Evolutionary conservation across 1,140 invertebrate species (phyloP).

Genomic region (Trichonephila clavata): DNA sequence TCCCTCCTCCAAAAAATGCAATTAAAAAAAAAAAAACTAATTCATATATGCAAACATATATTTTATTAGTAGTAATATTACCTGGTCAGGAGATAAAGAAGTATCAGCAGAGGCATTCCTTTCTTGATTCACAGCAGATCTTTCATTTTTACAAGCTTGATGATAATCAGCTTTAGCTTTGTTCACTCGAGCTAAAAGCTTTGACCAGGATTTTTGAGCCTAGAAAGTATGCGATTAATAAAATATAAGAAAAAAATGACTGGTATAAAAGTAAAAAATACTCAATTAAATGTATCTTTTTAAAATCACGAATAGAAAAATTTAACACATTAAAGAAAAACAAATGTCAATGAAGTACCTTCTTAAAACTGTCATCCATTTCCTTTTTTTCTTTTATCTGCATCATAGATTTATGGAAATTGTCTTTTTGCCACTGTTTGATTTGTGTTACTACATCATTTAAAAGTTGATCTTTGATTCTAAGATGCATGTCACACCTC

Average conservation of each 20-base stretch:
- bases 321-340: too few species aligned
- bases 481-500: constrained; percentile 93
- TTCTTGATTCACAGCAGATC: constrained; percentile 97
- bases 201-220: constrained; percentile 99
- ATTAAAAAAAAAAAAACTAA: too few species aligned
- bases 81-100: constrained; percentile 97
- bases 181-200: constrained; percentile 94
- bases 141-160: constrained; percentile 96
- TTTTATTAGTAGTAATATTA: constrained; percentile 81
- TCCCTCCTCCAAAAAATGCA: too few species aligned
- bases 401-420: constrained; percentile 98
- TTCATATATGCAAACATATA: too few species aligned
- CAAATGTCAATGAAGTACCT: constrained; percentile 81
- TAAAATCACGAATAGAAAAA: too few species aligned
- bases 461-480: constrained; percentile 93
- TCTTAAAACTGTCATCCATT: constrained; percentile 98
- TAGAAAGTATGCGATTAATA: constrained; percentile 76
- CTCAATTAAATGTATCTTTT: too few species aligned
- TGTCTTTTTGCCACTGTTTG: constrained; percentile 98
- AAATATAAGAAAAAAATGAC: too few species aligned
- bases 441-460: constrained; percentile 94
- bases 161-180: constrained; percentile 96
- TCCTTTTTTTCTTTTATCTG: constrained; percentile 98
- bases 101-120: constrained; percentile 96
- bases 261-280: too few species aligned